Conservation (phyloP, 2,888 invertebrate species). For the Apeira syringaria region DNA sequence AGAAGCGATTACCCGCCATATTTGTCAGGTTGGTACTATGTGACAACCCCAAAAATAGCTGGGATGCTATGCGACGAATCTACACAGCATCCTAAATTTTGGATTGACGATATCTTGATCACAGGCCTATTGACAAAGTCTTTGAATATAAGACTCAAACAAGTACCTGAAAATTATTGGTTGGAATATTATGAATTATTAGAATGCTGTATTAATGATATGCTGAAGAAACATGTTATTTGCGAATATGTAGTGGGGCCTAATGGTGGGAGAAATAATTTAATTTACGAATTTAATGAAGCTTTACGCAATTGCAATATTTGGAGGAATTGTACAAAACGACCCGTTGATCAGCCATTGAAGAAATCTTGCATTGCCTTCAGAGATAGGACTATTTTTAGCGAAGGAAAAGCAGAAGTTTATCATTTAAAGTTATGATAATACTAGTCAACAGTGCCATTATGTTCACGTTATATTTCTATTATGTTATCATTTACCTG, state of each 20-base stretch:
- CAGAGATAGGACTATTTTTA: constrained; percentile 48
- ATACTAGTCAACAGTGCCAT: constrained; percentile 1
- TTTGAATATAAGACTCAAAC: constrained; percentile 80
- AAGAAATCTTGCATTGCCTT: constrained; percentile 84
- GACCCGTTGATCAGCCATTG: constrained; percentile 72
- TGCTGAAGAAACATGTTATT: constrained; percentile 78
- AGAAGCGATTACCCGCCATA: constrained; percentile 87
- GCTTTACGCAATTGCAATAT: constrained; percentile 84
- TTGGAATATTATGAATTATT: constrained; percentile 88
- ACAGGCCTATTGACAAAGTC: constrained; percentile 90
- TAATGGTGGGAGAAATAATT: constrained; percentile 88
- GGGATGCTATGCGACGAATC: constrained; percentile 81
- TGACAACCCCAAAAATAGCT: constrained; percentile 87
- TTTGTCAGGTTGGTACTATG: constrained; percentile 93
- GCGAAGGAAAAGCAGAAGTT: constrained; percentile 27
- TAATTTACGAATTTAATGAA: constrained; percentile 86
- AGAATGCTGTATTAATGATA: constrained; percentile 88
- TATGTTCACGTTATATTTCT: too few relatives aligned
- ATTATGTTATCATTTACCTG: constrained; percentile 5
- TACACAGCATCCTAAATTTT: constrained; percentile 87
- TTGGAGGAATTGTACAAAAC: constrained; percentile 71
- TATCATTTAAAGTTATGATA: constrained; percentile 17
- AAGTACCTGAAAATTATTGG: constrained; percentile 84
- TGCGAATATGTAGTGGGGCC: constrained; percentile 90
- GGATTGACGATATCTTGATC: constrained; percentile 95